These are phyloP conservation scores for Bovichtus diacanthus DNA, from an alignment of 2,797 vertebrate species.

Conservation along the genomic window DNA sequence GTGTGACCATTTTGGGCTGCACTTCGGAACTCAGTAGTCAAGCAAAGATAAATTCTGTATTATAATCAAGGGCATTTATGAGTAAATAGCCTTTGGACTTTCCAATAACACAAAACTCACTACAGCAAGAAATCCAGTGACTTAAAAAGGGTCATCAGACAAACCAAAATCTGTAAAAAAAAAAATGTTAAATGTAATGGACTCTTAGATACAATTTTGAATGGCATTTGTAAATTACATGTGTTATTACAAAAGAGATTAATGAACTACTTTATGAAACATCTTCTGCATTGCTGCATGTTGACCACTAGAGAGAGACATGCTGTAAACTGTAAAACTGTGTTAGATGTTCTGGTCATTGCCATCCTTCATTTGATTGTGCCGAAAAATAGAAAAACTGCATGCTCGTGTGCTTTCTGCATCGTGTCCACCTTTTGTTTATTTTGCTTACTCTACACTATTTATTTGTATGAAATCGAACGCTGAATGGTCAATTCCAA, in stretches of 20 bases:
- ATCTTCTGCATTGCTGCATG: not conserved
- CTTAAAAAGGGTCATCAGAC: not conserved
- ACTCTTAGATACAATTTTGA: not conserved
- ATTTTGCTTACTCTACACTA: not conserved
- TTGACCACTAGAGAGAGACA: slow-evolving; percentile 27
- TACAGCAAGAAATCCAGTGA: not conserved
- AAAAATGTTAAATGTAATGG: not conserved
- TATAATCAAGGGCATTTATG: not conserved
- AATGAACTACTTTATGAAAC: not conserved
- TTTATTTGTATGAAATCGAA: not conserved
- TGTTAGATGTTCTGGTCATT: no score
- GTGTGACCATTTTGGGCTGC: not conserved
- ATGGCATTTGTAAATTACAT: not conserved
- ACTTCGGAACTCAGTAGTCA: not conserved
- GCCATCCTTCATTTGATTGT: not conserved
- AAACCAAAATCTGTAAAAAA: not conserved
- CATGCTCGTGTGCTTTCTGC: not conserved
- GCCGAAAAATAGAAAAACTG: not conserved
- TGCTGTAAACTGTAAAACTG: not conserved
- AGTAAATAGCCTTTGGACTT: not conserved
- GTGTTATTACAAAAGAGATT: not conserved
- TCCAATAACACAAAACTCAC: not conserved
- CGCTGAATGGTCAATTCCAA: not conserved
- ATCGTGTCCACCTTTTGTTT: not conserved
- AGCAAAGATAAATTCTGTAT: not conserved